These are phyloP conservation scores for Abrostola tripartita DNA, from an alignment of 2,888 invertebrate species.

Conservation along the genomic window DNA sequence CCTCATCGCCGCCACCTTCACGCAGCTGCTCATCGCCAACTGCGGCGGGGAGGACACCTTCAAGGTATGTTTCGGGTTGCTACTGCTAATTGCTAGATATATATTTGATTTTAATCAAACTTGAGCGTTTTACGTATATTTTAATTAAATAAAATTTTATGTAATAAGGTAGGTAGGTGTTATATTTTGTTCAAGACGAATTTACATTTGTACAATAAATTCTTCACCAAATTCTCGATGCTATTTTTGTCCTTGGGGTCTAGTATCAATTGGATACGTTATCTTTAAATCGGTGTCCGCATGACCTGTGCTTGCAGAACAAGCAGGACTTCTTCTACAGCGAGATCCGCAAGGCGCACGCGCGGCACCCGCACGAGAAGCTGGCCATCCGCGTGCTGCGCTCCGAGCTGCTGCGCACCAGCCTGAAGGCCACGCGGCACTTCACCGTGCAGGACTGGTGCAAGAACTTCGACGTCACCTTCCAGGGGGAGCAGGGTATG, in stretches of 20 bases:
- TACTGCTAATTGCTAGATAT: too few species aligned
- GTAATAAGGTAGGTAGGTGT: too few species aligned
- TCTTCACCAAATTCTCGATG: too few species aligned
- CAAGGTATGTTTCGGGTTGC: constrained; percentile 82
- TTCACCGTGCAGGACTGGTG: constrained; percentile 98
- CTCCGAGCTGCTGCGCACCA: constrained; percentile 93
- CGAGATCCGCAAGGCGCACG: constrained; percentile 94
- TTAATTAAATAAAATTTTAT: too few species aligned
- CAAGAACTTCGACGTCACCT: constrained; percentile 96
- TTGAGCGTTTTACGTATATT: too few species aligned
- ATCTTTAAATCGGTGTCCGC: too few species aligned
- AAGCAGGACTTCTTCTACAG: constrained; percentile 94
- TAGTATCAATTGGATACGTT: too few species aligned
- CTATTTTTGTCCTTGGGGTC: too few species aligned
- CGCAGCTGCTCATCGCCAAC: constrained; percentile 96
- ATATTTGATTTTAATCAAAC: too few species aligned
- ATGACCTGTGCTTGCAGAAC: constrained; percentile 86
- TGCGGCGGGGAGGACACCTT: constrained; percentile 98
- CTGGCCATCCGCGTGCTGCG: constrained; percentile 94
- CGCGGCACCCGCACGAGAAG: constrained; percentile 96
- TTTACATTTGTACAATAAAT: too few species aligned
- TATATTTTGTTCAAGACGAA: too few species aligned
- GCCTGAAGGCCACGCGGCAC: constrained; percentile 95
- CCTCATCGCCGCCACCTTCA: constrained; percentile 97
- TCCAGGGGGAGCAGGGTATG: constrained; percentile 97